Percentiles rank a stretch among this genome's conserved stretches.
phyloP scores from a whole-genome alignment of 2,797 vertebrate genomes.

The Mastacembelus armatus region DNA sequence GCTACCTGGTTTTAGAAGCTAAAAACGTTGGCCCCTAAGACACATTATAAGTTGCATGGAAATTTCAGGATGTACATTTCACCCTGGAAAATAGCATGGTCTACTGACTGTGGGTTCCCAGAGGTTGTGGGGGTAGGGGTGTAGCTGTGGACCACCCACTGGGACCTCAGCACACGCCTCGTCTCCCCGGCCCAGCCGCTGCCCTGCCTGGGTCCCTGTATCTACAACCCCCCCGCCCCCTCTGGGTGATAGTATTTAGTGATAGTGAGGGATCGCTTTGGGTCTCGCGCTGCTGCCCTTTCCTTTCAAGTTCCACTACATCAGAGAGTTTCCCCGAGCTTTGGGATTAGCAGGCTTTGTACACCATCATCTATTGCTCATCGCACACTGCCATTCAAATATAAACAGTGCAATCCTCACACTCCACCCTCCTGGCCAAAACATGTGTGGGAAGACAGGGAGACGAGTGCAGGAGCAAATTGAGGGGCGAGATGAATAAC shows the following conservation, averaged over 20 bases:
- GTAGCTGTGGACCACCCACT: slow-evolving; percentile 80
- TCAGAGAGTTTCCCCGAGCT: slow-evolving; percentile 75
- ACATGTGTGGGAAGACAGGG: slow-evolving; percentile 75
- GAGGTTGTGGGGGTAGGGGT: slow-evolving; percentile 21
- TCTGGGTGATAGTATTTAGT: slow-evolving; percentile 82
- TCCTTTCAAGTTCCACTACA: slow-evolving; percentile 82
- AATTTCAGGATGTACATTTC: slow-evolving; percentile 24
- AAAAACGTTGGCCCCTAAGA: slow-evolving; percentile 34
- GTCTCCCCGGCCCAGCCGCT: slow-evolving; percentile 63
- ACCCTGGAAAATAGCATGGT: slow-evolving; percentile 33
- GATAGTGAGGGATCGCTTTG: slow-evolving; percentile 83
- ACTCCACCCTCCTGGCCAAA: slow-evolving; percentile 67
- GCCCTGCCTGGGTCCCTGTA: slow-evolving; percentile 58
- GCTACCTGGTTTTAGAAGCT: slow-evolving; percentile 16
- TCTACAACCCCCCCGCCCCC: slow-evolving; percentile 51
- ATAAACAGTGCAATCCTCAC: slow-evolving; percentile 83
- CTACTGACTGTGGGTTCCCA: slow-evolving; percentile 48
- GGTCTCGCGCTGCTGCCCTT: slow-evolving; percentile 73
- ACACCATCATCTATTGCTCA: slow-evolving; percentile 82
- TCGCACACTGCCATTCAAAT: slow-evolving; percentile 78
- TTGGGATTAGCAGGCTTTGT: slow-evolving; percentile 79
- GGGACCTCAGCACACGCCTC: slow-evolving; percentile 65
- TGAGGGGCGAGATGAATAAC: slow-evolving; percentile 54
- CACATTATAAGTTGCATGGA: slow-evolving; percentile 33
- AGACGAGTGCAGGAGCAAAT: slow-evolving; percentile 59